Evolutionary conservation across 2,888 invertebrate genomes (phyloP).

Genomic region (Junonia oenone): DNA sequence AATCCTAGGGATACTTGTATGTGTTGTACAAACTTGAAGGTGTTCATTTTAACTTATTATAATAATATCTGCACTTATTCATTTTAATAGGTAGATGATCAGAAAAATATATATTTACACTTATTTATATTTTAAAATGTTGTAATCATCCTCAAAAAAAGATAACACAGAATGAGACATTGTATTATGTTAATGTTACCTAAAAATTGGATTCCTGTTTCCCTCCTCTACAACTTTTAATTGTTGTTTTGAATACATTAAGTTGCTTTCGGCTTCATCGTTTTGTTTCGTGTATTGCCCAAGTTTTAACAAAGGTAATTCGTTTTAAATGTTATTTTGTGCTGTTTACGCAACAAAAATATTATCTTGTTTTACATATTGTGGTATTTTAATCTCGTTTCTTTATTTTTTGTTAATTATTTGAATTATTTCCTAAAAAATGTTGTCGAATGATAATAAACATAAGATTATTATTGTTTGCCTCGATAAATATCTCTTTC

Average conservation of each 20-base stretch:
- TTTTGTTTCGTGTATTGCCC: conserved; percentile 16
- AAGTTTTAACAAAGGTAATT: conserved; percentile 16
- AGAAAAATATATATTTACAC: too few species aligned
- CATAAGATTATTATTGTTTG: too few species aligned
- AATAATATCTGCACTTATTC: too few species aligned
- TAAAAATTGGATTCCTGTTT: not conserved
- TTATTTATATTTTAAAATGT: too few species aligned
- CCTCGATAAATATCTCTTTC: too few species aligned
- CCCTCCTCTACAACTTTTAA: conserved; percentile 19
- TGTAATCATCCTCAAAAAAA: not conserved
- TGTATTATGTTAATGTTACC: conserved; percentile 8
- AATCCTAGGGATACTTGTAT: too few species aligned
- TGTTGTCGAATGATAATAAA: too few species aligned
- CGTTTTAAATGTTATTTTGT: conserved; percentile 8
- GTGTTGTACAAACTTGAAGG: too few species aligned
- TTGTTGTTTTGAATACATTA: conserved; percentile 18
- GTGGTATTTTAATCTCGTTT: not conserved
- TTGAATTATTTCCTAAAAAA: too few species aligned
- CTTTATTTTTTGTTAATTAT: not conserved
- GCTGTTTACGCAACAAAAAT: not conserved
- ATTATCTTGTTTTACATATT: not conserved
- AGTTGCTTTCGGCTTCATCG: conserved; percentile 11
- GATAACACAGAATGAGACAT: not conserved
- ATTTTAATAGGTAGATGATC: too few species aligned
- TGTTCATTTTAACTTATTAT: too few species aligned